Evolutionary conservation across 2,888 invertebrate species (phyloP).

Genomic region (Drosophila subquinaria): DNA sequence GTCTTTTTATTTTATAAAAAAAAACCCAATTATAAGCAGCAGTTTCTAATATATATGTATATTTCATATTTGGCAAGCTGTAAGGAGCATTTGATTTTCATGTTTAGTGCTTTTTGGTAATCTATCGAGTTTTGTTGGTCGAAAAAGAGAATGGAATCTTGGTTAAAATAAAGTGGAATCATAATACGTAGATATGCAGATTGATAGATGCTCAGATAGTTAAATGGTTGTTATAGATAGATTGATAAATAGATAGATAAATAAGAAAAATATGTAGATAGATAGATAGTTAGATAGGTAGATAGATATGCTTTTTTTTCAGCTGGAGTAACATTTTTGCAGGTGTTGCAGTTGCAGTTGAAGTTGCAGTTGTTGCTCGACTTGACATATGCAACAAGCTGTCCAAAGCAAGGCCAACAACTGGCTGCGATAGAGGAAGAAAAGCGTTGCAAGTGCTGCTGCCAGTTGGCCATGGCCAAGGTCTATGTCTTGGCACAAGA

Average conservation of each 20-base stretch:
- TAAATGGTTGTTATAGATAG: constrained; percentile 18
- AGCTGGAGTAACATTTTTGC: constrained; percentile 18
- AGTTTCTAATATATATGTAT: no score
- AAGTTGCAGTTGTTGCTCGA: constrained; percentile 27
- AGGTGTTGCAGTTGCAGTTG: constrained; percentile 18
- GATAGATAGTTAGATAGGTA: constrained; percentile 33
- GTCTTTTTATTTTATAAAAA: no score
- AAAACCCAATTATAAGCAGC: no score
- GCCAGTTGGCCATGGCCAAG: constrained; percentile 59
- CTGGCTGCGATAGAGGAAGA: constrained; percentile 17
- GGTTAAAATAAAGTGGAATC: constrained; percentile 19
- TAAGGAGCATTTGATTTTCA: not conserved
- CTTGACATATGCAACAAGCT: constrained; percentile 66
- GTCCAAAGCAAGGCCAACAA: constrained; percentile 63
- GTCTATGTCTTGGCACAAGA: constrained; percentile 52
- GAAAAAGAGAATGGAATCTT: constrained; percentile 61
- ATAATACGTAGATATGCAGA: constrained; percentile 38
- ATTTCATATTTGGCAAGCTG: no score
- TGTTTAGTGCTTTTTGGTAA: constrained; percentile 1
- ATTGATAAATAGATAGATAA: constrained; percentile 38
- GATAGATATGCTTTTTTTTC: constrained; percentile 18
- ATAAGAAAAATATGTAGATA: not conserved
- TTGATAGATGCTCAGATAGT: constrained; percentile 26
- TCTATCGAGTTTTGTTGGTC: constrained; percentile 27
- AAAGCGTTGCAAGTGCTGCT: constrained; percentile 3